These are phyloP conservation scores for Stegostoma tigrinum DNA, from an alignment of 2,113 vertebrate genomes.

Conservation along the genomic window DNA sequence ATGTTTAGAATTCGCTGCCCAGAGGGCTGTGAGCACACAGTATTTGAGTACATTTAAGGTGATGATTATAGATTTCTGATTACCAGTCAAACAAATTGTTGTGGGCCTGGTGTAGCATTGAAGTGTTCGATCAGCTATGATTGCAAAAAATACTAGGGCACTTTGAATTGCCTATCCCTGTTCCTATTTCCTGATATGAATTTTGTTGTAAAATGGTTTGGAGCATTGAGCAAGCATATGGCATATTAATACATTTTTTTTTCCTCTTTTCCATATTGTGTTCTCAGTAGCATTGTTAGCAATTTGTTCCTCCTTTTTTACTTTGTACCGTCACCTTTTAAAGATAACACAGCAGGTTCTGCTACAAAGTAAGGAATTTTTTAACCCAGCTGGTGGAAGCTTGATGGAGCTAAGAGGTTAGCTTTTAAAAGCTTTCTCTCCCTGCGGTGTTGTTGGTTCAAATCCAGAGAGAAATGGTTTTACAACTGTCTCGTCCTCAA, in stretches of 20 bases:
- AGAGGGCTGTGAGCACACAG: no score
- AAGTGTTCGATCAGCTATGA: no score
- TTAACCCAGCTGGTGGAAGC: background rate
- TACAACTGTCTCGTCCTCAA: background rate
- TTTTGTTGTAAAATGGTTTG: background rate
- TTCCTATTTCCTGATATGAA: no score
- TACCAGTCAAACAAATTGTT: no score
- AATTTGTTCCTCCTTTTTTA: background rate
- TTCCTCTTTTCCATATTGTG: background rate
- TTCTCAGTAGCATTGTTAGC: background rate
- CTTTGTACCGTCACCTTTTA: background rate
- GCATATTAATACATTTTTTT: background rate
- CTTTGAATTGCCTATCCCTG: no score
- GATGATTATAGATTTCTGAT: no score
- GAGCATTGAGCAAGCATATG: background rate
- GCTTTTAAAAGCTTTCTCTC: slow-evolving; percentile 25
- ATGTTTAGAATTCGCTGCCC: no score
- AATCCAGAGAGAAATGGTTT: background rate
- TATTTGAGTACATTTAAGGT: no score
- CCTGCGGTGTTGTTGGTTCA: background rate
- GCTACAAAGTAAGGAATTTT: background rate
- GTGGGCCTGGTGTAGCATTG: no score
- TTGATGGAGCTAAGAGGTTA: slow-evolving; percentile 19
- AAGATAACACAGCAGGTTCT: background rate
- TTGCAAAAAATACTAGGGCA: no score